phyloP scores from a whole-genome alignment of 1,140 invertebrate genomes.

The Zaprionus inermis region DNA sequence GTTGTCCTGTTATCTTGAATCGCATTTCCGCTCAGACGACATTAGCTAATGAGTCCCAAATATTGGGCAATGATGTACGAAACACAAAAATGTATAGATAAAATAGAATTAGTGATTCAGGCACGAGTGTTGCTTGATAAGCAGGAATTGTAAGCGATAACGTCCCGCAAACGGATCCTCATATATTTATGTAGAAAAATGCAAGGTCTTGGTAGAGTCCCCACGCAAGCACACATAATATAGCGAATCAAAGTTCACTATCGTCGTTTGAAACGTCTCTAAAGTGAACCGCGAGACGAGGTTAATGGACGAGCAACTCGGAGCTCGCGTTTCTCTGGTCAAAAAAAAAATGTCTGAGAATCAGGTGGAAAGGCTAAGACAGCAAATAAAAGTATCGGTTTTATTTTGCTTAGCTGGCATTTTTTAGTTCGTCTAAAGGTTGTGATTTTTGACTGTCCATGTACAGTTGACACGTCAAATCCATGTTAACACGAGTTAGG shows the following conservation, averaged over 20 bases:
- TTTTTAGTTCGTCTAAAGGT: not conserved
- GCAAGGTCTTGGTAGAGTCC: conserved; percentile 20
- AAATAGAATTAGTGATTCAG: conserved; percentile 27
- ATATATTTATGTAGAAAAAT: conserved; percentile 5
- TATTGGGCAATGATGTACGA: conserved; percentile 8
- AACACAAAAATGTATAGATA: conserved; percentile 17
- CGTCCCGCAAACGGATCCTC: conserved; percentile 29
- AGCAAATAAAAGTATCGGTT: conserved; percentile 16
- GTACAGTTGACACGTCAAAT: conserved; percentile 44
- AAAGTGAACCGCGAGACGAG: conserved; percentile 19
- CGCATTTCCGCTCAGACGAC: conserved; percentile 39
- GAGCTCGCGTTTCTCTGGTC: conserved; percentile 26
- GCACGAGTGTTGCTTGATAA: conserved; percentile 30
- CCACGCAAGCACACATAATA: not conserved
- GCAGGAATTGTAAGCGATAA: conserved; percentile 17
- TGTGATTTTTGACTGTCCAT: conserved; percentile 10
- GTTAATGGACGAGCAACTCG: conserved; percentile 34
- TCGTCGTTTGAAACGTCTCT: conserved; percentile 36
- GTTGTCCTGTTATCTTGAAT: conserved; percentile 43
- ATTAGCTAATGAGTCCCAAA: conserved; percentile 36
- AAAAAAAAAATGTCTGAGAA: conserved; percentile 20
- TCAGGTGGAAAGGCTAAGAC: conserved; percentile 28
- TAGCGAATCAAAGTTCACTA: conserved; percentile 19
- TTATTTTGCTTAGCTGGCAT: conserved; percentile 5
- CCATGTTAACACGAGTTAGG: conserved; percentile 34